Evolutionary conservation across 2,888 invertebrate species (phyloP).

Genomic region (Heliconius erato): DNA sequence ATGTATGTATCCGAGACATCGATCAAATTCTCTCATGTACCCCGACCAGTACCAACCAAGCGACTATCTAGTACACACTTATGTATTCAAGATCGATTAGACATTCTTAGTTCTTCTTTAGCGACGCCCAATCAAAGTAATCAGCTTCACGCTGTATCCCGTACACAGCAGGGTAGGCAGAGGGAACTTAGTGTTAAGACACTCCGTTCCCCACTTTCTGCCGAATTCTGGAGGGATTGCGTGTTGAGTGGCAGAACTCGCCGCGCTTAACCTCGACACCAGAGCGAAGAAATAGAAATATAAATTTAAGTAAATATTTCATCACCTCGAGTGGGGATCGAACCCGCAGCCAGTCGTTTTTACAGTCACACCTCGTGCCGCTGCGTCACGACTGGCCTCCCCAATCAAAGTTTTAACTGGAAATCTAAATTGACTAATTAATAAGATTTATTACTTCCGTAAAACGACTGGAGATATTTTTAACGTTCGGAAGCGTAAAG

Average conservation of each 20-base stretch:
- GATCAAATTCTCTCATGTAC: conserved; percentile 51
- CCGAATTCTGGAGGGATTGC: no score
- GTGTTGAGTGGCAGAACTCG: no score
- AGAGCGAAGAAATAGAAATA: no score
- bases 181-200: no score
- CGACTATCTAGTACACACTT: conserved; percentile 47
- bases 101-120: conserved; percentile 55
- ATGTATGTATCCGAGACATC: conserved; percentile 35
- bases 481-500: conserved; percentile 58
- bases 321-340: no score
- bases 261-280: no score
- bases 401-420: conserved; percentile 76
- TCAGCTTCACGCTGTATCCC: no score
- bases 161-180: no score
- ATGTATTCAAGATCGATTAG: conserved; percentile 54
- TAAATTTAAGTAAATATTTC: no score
- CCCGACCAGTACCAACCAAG: conserved; percentile 30
- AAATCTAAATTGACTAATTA: conserved; percentile 81
- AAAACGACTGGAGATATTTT: conserved; percentile 73
- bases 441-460: conserved; percentile 81
- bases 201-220: no score
- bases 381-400: conserved; percentile 22
- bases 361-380: no score
- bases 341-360: no score
- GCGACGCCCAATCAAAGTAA: conserved; percentile 73